A percentile compares a stretch with the other conserved stretches of the same genome.
Evolutionary conservation across 2,797 vertebrate species (phyloP).

Genomic region (Oryzias sinensis): DNA sequence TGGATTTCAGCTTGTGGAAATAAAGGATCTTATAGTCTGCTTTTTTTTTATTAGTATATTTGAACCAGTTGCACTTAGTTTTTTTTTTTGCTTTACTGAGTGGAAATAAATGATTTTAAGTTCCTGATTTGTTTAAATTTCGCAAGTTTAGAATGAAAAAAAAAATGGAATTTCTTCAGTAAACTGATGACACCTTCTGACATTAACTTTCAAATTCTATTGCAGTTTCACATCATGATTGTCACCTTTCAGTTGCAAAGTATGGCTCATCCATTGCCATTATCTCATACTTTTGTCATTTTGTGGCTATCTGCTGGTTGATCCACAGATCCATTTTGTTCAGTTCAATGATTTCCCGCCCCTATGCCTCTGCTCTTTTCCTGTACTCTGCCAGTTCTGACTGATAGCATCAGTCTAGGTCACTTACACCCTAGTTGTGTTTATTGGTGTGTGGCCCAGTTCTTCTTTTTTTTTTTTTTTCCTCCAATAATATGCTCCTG

Average conservation of each 20-base stretch:
- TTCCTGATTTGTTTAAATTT: background rate
- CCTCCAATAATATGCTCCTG: slow-evolving; percentile 28
- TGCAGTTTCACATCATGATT: slow-evolving; percentile 4
- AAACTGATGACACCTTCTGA: no score
- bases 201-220: no score
- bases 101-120: no score
- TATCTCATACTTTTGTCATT: background rate
- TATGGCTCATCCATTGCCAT: slow-evolving; percentile 3
- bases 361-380: slow-evolving; percentile 7
- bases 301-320: slow-evolving; percentile 4
- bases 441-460: slow-evolving; percentile 50
- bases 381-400: slow-evolving; percentile 14
- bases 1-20: slow-evolving; percentile 12
- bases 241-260: slow-evolving; percentile 1
- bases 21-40: slow-evolving; percentile 6
- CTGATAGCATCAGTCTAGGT: slow-evolving; percentile 49
- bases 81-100: no score
- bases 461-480: slow-evolving; percentile 21
- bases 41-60: no score
- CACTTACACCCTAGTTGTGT: slow-evolving; percentile 48
- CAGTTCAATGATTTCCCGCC: slow-evolving; percentile 9
- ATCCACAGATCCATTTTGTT: slow-evolving; percentile 13
- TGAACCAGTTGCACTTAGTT: no score
- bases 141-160: background rate
- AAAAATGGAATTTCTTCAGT: background rate